Evolutionary conservation across 2,888 invertebrate species (phyloP), one percentile per base, ranked within the genome.

Genomic region (Sinodicranocentrus sp.): DNA sequence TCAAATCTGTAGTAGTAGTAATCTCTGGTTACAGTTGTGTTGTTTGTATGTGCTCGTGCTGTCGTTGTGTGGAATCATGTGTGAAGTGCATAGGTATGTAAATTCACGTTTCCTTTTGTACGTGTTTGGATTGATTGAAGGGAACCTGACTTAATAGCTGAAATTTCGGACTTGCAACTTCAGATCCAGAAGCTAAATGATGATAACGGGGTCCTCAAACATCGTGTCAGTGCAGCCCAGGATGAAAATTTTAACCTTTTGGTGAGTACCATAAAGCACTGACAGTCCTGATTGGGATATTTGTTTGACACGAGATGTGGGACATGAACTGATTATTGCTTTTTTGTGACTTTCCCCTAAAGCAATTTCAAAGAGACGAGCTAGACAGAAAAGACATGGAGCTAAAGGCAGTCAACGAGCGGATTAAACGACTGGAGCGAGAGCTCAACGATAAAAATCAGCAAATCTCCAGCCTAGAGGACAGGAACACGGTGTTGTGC

Each of bases 81-180:
- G 54, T 2, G 54, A 19, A 10, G 21, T 2, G 54, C 1, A 6
- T 54, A 21, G 19, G 54, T 54, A n/a, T n/a, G n/a, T n/a, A n/a
- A n/a, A n/a, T n/a, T n/a, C n/a, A n/a, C n/a, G n/a, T n/a, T n/a
- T n/a, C n/a, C n/a, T n/a, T n/a, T n/a, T n/a, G n/a, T n/a, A n/a
- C n/a, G n/a, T n/a, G n/a, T n/a, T n/a, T n/a, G n/a, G n/a, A n/a
- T n/a, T n/a, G n/a, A n/a, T 33, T 33, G n/a, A n/a, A 79, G 72
- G n/a, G 73, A 75, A 26, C 73, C 67, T 0, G 73, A 82, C 33
- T 75, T n/a, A 2, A 77, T 77, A 33, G 80, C 82, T 15, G 83
- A 86, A 70, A 85, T 87, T 44, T 75, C 87, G 0, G 84, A 87
- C 17, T 72, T 87, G 13, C 59, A 79, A n/a, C 86, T 85, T 13